These are phyloP conservation scores for Murina feae DNA, from an alignment of 2,113 vertebrate species.

Conservation along the genomic window DNA sequence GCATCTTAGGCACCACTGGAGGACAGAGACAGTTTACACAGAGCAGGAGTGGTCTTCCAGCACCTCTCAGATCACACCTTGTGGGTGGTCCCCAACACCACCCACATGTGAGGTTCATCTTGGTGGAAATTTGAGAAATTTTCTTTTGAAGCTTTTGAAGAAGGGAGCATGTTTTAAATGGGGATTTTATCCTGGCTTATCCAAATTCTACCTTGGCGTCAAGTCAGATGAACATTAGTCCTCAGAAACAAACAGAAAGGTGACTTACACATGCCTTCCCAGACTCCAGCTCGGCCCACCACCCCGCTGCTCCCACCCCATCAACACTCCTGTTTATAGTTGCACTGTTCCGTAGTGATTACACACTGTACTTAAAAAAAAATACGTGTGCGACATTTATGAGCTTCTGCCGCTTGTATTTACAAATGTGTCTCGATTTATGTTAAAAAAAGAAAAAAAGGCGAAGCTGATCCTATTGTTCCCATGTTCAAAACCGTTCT, in stretches of 20 bases:
- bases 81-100: slow-evolving; percentile 23
- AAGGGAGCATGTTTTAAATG: background rate
- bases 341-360: background rate
- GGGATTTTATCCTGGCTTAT: slow-evolving; percentile 45
- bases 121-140: slow-evolving; percentile 1
- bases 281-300: background rate
- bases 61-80: background rate
- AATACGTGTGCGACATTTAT: background rate
- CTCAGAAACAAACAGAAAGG: slow-evolving; percentile 23
- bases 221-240: slow-evolving; percentile 36
- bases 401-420: slow-evolving; percentile 6
- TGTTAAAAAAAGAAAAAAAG: background rate
- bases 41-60: background rate
- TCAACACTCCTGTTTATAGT: background rate
- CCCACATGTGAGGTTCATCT: background rate
- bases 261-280: background rate
- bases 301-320: background rate
- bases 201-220: slow-evolving; percentile 43
- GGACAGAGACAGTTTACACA: background rate
- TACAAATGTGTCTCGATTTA: background rate
- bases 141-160: slow-evolving; percentile 49
- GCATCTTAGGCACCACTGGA: background rate
- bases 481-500: background rate
- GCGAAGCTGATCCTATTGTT: background rate
- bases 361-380: background rate